Conservation (phyloP, 53 echinoderm and acorn worm species). For the Pentamera pediparva region DNA sequence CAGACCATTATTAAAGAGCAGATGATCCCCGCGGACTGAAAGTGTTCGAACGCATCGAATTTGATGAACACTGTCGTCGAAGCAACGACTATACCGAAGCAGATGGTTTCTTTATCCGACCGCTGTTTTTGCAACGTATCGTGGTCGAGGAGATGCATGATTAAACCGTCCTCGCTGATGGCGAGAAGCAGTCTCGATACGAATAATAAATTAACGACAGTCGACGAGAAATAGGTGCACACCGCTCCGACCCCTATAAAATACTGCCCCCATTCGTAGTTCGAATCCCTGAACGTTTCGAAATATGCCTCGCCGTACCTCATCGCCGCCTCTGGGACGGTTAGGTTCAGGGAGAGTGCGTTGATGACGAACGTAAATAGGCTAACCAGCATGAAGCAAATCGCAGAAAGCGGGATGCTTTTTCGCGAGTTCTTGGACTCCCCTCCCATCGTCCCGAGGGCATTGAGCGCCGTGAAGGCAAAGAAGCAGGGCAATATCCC, state of each 20-base stretch:
- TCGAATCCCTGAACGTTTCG: not conserved
- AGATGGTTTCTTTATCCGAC: not conserved
- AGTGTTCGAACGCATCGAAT: conserved; percentile 3
- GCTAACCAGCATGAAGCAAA: not conserved
- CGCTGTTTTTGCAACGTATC: not conserved
- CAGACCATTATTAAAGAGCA: conserved; percentile 6
- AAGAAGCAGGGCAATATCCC: conserved; percentile 15
- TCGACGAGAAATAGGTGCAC: not conserved
- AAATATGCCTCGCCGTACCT: conserved; percentile 11
- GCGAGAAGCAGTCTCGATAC: conserved; percentile 1
- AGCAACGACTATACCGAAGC: not conserved
- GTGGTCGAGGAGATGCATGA: not conserved
- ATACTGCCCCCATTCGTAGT: conserved; percentile 4
- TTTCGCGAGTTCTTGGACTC: not conserved
- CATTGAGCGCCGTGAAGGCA: conserved; percentile 21
- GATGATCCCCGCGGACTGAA: conserved; percentile 15
- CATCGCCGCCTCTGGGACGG: not conserved
- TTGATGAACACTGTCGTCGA: conserved; percentile 10
- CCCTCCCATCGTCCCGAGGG: not conserved
- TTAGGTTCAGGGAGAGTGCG: conserved; percentile 14
- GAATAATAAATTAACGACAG: conserved; percentile 2
- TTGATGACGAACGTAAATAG: not conserved
- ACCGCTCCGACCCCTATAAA: not conserved
- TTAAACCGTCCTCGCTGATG: conserved; percentile 3
- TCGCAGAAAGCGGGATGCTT: not conserved